Evolutionary conservation across 2,113 vertebrate species (phyloP).

Genomic region (Cricetomys ansorgei): DNA sequence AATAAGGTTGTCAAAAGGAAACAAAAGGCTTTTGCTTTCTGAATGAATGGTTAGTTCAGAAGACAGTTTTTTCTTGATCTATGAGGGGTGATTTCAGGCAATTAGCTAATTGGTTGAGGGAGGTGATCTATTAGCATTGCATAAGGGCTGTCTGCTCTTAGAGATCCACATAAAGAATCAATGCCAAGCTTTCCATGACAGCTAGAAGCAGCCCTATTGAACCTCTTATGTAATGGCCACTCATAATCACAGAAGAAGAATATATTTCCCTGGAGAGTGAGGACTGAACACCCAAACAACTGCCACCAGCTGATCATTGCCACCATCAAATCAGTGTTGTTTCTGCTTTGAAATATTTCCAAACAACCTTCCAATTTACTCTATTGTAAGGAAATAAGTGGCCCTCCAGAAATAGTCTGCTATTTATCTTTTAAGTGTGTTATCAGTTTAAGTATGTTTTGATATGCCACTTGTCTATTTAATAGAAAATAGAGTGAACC

Average conservation of each 20-base stretch:
- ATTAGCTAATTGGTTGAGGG: constrained; percentile 90
- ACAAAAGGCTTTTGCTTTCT: constrained; percentile 78
- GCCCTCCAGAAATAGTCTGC: constrained; percentile 35
- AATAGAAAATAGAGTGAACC: constrained; percentile 24
- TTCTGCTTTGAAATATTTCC: constrained; percentile 82
- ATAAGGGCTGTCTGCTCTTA: constrained; percentile 79
- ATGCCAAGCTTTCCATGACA: constrained; percentile 69
- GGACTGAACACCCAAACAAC: constrained; percentile 77
- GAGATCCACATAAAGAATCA: constrained; percentile 81
- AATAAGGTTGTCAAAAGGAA: constrained; percentile 82
- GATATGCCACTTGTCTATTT: constrained; percentile 45
- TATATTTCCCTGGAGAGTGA: constrained; percentile 68
- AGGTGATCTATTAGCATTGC: constrained; percentile 84
- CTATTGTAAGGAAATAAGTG: neutral
- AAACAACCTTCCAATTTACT: constrained; percentile 73
- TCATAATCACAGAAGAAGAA: constrained; percentile 72
- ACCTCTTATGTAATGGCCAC: constrained; percentile 74
- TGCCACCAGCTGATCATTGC: constrained; percentile 68
- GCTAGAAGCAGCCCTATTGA: constrained; percentile 68
- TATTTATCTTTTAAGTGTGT: constrained; percentile 52
- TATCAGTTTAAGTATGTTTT: constrained; percentile 56
- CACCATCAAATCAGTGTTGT: constrained; percentile 57
- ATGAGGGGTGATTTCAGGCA: constrained; percentile 84
- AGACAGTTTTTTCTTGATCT: constrained; percentile 84
- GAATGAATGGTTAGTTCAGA: constrained; percentile 80